phyloP scores from a whole-genome alignment of 2,113 vertebrate species.

The Malurus melanocephalus region DNA sequence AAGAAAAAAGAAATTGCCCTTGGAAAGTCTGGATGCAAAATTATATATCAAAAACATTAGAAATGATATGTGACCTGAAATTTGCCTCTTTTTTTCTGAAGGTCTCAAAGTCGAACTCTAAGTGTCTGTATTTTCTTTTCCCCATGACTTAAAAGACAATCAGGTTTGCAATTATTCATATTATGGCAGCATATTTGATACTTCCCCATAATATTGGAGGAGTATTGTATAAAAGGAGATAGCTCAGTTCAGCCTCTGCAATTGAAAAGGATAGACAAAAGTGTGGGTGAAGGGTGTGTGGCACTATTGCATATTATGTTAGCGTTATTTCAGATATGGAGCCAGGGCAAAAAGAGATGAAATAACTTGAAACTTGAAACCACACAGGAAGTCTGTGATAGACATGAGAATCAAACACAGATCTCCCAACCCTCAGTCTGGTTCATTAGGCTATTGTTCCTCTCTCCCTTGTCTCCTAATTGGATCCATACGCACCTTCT shows the following conservation, averaged over 20 bases:
- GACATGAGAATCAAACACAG: background rate
- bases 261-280: background rate
- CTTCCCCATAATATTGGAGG: background rate
- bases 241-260: background rate
- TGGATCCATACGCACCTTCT: background rate
- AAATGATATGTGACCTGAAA: background rate
- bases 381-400: background rate
- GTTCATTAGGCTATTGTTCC: background rate
- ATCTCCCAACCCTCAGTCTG: background rate
- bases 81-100: background rate
- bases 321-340: background rate
- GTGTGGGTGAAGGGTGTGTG: background rate
- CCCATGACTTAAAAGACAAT: background rate
- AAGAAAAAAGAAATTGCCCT: background rate
- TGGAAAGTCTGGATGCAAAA: background rate
- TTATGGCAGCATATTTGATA: background rate
- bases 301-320: background rate
- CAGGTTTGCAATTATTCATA: background rate
- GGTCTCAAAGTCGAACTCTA: background rate
- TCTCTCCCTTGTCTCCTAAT: background rate
- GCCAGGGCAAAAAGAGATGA: background rate
- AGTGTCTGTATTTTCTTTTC: background rate
- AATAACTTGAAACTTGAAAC: background rate
- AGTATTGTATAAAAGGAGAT: background rate
- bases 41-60: rapidly evolving